Conservation (phyloP, 2,888 invertebrate species). For the Cylloceria caligata region DNA sequence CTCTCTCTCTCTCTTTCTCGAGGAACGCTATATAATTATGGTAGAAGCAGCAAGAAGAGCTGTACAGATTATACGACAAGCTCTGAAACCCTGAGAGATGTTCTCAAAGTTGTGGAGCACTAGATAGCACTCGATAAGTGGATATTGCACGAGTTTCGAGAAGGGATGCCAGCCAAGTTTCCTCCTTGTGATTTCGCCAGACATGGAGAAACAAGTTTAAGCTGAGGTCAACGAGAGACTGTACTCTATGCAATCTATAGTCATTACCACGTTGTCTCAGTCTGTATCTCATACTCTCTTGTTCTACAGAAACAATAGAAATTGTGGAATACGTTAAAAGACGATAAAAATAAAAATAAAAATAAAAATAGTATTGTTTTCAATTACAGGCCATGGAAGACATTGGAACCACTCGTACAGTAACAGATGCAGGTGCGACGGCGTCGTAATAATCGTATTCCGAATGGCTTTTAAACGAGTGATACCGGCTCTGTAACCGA, state of each 20-base stretch:
- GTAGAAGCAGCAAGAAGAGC: neutral
- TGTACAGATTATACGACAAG: neutral
- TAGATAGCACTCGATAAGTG: slow-evolving; percentile 4
- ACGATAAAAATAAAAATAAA: neutral
- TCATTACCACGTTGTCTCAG: neutral
- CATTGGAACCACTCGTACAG: too few relatives aligned
- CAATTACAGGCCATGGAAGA: too few relatives aligned
- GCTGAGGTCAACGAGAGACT: slow-evolving; percentile 21
- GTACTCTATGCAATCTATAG: neutral
- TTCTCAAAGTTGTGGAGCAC: slow-evolving; percentile 1
- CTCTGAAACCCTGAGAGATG: slow-evolving; percentile 6
- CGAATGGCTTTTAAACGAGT: too few relatives aligned
- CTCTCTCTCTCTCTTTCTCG: too few relatives aligned
- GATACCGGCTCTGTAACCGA: too few relatives aligned
- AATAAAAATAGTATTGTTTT: too few relatives aligned
- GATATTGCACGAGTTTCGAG: slow-evolving; percentile 5
- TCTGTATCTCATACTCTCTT: neutral
- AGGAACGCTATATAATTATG: neutral
- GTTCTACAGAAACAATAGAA: neutral
- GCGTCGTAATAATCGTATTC: too few relatives aligned
- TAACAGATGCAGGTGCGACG: too few relatives aligned
- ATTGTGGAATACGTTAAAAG: neutral
- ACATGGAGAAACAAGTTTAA: slow-evolving; percentile 32
- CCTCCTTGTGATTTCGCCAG: slow-evolving; percentile 16
- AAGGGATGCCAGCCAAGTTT: slow-evolving; percentile 25